These are phyloP conservation scores for Phaethornis superciliosus DNA, from an alignment of 2,113 vertebrate species.

Conservation along the genomic window DNA sequence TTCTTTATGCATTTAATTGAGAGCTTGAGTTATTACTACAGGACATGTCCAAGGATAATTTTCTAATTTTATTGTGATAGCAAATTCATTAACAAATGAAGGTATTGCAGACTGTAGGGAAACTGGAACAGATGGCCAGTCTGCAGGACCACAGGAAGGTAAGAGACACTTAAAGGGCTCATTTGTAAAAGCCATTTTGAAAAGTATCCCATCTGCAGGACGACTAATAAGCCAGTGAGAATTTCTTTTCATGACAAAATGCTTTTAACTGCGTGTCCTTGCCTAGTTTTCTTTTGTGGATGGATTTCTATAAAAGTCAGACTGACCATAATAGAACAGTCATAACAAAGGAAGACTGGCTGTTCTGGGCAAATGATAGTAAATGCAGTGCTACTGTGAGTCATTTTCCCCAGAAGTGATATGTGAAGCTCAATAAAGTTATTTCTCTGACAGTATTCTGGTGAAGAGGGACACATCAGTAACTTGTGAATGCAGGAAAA, in stretches of 20 bases:
- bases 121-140: constrained; percentile 17
- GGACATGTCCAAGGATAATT: neutral
- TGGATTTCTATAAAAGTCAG: constrained; percentile 55
- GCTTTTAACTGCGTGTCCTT: constrained; percentile 21
- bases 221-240: neutral
- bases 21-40: neutral
- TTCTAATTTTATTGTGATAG: neutral
- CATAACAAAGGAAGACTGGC: constrained; percentile 54
- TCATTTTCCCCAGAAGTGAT: neutral
- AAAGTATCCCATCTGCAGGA: neutral
- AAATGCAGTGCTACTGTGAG: constrained; percentile 17
- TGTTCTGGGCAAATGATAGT: constrained; percentile 5
- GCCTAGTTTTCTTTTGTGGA: neutral
- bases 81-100: neutral
- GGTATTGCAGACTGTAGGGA: neutral
- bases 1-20: neutral
- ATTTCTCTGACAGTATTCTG: neutral
- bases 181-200: constrained; percentile 32
- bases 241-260: neutral
- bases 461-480: neutral
- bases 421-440: neutral
- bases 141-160: constrained; percentile 11
- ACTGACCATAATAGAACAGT: constrained; percentile 48
- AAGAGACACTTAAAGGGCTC: neutral
- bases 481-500: neutral